Conservation (phyloP, 2,113 vertebrate species). For the Pteruthius melanotis region DNA sequence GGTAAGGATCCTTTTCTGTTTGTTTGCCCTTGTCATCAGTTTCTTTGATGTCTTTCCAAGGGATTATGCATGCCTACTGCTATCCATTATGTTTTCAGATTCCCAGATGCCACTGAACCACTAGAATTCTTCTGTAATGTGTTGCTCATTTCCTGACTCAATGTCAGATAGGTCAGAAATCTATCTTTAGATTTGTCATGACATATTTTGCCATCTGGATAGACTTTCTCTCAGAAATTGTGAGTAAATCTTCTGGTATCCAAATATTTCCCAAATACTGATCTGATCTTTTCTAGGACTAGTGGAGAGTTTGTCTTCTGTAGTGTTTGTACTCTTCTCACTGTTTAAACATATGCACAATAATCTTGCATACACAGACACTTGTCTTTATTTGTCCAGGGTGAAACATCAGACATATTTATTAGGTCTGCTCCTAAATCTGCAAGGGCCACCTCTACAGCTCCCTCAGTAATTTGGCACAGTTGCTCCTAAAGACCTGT, state of each 20-base stretch:
- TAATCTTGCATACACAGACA: not conserved
- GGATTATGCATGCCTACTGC: constrained; percentile 37
- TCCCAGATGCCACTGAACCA: constrained; percentile 33
- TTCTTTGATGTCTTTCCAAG: constrained; percentile 45
- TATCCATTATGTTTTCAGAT: constrained; percentile 42
- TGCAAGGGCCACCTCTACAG: not conserved
- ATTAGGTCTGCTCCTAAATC: not conserved
- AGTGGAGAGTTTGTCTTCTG: not conserved
- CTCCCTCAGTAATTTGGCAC: not conserved
- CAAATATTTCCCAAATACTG: not conserved
- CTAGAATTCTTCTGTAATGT: not conserved
- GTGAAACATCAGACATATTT: not conserved
- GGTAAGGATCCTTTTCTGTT: not conserved
- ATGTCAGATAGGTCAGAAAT: constrained; percentile 28
- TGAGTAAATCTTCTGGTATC: not conserved
- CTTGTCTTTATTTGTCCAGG: not conserved
- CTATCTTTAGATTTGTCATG: not conserved
- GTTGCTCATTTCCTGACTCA: not conserved
- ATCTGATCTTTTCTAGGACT: not conserved
- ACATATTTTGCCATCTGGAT: not conserved
- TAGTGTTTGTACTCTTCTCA: not conserved
- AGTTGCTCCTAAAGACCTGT: not conserved
- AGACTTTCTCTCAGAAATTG: not conserved
- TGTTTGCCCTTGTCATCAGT: not conserved
- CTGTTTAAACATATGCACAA: not conserved